Percentiles rank a stretch among this genome's conserved stretches.
phyloP scores from a whole-genome alignment of 2,888 invertebrate species.

The Mantis religiosa region DNA sequence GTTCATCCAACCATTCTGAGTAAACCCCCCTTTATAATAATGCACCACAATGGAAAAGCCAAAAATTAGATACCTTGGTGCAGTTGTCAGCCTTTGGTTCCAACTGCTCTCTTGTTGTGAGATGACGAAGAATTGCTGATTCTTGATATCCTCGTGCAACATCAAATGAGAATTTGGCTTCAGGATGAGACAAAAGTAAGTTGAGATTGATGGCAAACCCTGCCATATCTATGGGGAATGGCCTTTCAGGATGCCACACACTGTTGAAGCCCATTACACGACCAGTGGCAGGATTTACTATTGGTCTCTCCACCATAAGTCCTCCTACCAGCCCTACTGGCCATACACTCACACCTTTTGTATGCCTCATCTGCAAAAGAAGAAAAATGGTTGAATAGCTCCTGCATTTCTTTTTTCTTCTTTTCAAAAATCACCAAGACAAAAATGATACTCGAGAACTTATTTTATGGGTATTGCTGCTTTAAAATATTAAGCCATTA shows the following conservation, averaged over 20 bases:
- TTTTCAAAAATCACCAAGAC: not conserved
- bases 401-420: not conserved
- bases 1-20: too few relatives aligned
- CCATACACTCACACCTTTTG: constrained; percentile 85
- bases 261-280: constrained; percentile 63
- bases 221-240: constrained; percentile 98
- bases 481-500: too few relatives aligned
- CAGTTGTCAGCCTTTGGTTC: constrained; percentile 91
- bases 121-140: constrained; percentile 72
- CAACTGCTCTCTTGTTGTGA: constrained; percentile 65
- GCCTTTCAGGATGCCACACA: constrained; percentile 84
- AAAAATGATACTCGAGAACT: not conserved
- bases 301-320: constrained; percentile 85
- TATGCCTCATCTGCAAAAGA: constrained; percentile 64
- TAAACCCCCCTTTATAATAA: too few relatives aligned
- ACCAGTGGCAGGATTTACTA: constrained; percentile 60
- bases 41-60: too few relatives aligned
- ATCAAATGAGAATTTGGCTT: constrained; percentile 76
- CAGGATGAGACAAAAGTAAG: constrained; percentile 63
- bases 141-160: constrained; percentile 88
- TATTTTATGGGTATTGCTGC: too few relatives aligned
- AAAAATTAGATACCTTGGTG: constrained; percentile 60
- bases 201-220: constrained; percentile 86
- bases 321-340: constrained; percentile 96
- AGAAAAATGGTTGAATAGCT: not conserved